Evolutionary conservation across 2,797 vertebrate species (phyloP).

Genomic region (Micrastur ruficollis): DNA sequence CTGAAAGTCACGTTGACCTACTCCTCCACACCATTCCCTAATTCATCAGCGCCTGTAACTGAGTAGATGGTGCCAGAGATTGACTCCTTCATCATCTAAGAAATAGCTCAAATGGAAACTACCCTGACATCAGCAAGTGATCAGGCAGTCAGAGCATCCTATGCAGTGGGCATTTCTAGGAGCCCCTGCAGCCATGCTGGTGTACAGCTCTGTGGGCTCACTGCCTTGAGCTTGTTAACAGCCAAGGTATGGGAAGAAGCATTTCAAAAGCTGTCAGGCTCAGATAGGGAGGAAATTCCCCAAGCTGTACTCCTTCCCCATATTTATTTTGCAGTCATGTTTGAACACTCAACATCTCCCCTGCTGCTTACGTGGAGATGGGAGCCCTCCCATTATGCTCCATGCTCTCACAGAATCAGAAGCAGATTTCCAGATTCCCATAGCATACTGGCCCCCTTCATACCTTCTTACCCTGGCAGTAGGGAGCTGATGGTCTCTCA

Average conservation of each 20-base stretch:
- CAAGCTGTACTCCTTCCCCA: neutral
- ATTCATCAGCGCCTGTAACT: neutral
- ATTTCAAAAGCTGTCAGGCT: neutral
- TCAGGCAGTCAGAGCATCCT: neutral
- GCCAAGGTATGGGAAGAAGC: neutral
- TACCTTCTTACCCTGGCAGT: too few species aligned
- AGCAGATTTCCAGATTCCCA: neutral
- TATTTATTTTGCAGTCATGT: rapidly evolving
- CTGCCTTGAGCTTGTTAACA: neutral
- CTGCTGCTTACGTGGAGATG: neutral
- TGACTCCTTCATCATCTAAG: neutral
- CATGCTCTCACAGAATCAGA: neutral
- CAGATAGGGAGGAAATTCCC: neutral
- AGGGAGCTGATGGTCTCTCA: neutral
- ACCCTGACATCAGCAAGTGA: neutral
- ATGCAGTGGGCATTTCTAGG: neutral
- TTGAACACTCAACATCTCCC: neutral
- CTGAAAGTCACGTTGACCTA: neutral
- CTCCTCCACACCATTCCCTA: neutral
- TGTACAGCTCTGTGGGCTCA: neutral
- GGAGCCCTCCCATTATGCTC: neutral
- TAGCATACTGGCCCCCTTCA: neutral
- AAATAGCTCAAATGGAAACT: neutral
- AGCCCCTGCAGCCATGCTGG: neutral
- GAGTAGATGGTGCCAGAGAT: neutral